phyloP scores from a whole-genome alignment of 2,888 invertebrate genomes.

The Thecophora atra region DNA sequence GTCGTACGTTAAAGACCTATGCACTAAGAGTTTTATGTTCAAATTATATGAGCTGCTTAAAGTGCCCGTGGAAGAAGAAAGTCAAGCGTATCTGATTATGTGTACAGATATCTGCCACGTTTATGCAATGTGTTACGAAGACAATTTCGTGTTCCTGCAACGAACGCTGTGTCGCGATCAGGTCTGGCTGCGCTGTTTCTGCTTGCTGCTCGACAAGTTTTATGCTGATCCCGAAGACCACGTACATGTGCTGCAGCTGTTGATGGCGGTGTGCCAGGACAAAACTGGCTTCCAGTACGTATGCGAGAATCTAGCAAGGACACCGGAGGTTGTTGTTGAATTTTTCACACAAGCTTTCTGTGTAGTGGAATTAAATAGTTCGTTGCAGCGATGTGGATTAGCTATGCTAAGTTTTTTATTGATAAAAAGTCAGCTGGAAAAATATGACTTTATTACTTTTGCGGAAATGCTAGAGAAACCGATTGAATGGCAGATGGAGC shows the following conservation, averaged over 20 bases:
- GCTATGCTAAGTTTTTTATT: constrained; percentile 50
- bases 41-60: constrained; percentile 56
- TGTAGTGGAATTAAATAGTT: constrained; percentile 38
- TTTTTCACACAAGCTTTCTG: constrained; percentile 50
- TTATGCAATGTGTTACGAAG: constrained; percentile 52
- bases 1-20: constrained; percentile 48
- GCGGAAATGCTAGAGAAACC: constrained; percentile 42
- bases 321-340: constrained; percentile 47
- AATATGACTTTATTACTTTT: constrained; percentile 41
- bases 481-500: constrained; percentile 14
- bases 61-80: constrained; percentile 33
- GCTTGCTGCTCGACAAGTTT: constrained; percentile 42
- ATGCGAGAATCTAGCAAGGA: constrained; percentile 46
- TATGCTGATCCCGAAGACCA: constrained; percentile 20
- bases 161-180: constrained; percentile 58
- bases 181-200: constrained; percentile 47
- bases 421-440: constrained; percentile 49
- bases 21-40: constrained; percentile 50
- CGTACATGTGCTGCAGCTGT: constrained; percentile 49
- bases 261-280: constrained; percentile 56
- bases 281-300: constrained; percentile 43
- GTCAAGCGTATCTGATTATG: constrained; percentile 47
- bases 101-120: constrained; percentile 58
- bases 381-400: constrained; percentile 51
- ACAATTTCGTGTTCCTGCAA: constrained; percentile 53